Evolutionary conservation across 2,113 vertebrate genomes (phyloP).

Genomic region (Lanius ludovicianus): DNA sequence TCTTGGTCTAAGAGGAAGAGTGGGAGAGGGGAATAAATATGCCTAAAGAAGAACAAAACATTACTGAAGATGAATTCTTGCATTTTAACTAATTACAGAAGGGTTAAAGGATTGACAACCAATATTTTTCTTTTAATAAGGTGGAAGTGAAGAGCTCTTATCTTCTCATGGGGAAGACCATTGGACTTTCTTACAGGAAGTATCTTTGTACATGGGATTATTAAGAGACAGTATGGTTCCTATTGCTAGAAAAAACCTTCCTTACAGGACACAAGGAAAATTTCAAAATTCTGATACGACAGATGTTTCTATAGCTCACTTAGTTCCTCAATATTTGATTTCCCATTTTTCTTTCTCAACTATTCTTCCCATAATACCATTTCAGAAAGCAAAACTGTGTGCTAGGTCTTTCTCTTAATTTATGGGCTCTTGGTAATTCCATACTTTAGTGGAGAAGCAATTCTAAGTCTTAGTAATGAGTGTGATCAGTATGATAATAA

Average conservation of each 20-base stretch:
- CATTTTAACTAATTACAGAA: neutral
- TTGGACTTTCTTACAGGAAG: neutral
- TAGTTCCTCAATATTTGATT: neutral
- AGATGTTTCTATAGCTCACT: neutral
- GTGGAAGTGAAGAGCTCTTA: neutral
- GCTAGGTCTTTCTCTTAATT: neutral
- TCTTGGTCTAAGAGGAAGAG: neutral
- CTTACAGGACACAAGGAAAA: neutral
- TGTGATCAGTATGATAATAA: accelerated
- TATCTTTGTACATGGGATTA: neutral
- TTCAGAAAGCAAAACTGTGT: neutral
- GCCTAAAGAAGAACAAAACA: neutral
- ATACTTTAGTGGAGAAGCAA: neutral
- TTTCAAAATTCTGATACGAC: neutral
- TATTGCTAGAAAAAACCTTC: neutral
- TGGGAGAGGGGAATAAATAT: neutral
- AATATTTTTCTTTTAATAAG: neutral
- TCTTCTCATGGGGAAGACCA: neutral
- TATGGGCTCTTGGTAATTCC: neutral
- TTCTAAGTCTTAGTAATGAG: neutral
- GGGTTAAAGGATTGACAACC: neutral
- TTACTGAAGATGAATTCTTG: neutral
- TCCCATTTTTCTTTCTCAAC: neutral
- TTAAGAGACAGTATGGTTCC: neutral
- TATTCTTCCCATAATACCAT: neutral